Base-by-base conservation (phyloP, 1,140 invertebrate species). In the Gryon sp. region DNA sequence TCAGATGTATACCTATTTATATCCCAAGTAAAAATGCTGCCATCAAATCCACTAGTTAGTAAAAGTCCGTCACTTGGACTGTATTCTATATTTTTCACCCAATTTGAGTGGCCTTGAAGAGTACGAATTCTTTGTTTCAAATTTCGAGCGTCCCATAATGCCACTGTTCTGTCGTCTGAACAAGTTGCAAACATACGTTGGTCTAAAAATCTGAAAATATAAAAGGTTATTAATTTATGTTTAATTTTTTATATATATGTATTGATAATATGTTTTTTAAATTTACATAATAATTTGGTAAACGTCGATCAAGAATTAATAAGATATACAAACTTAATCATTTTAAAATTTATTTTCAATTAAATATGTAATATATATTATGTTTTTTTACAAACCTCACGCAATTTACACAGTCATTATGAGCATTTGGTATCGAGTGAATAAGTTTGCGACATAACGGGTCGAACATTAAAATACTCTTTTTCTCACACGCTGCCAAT, bases 21-120 rank as follows among this genome's bases (percentile, higher is more conserved):
- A 84, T 98, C 95, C 97, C 97, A 98, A 1, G 95, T 95, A 81
- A 95, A 97, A 85, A 98, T 96, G 76, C 94, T 95, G 9, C 97
- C 96, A 88, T 98, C 97, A 87, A 98, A 95, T 4, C 96, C 96
- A 24, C 96, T 97, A 2, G 96, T 97, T 1, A 98, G 92, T 15
- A 98, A 90, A 2, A 97, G 89, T 55, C 95, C 94, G 81, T 96
- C 94, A 76, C 92, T 93, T n/a, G 93, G 91, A 38, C 95, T 96
- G 84, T 96, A 98, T 84, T 98, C 97, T 66, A 98, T 97, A 86
- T 97, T 98, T 88, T 98, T 98, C 4, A 98, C 97, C 97, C 97
- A 98, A 88, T 97, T 97, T 0, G 95, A 94, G 87, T 98, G 97
- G 6, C 97, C 97, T 55, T 93, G 90, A 0, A 98, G 89, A 1